Evolutionary conservation across 2,888 invertebrate species (phyloP), one percentile per base, ranked within the genome.

Genomic region (Argyra leucocephala): DNA sequence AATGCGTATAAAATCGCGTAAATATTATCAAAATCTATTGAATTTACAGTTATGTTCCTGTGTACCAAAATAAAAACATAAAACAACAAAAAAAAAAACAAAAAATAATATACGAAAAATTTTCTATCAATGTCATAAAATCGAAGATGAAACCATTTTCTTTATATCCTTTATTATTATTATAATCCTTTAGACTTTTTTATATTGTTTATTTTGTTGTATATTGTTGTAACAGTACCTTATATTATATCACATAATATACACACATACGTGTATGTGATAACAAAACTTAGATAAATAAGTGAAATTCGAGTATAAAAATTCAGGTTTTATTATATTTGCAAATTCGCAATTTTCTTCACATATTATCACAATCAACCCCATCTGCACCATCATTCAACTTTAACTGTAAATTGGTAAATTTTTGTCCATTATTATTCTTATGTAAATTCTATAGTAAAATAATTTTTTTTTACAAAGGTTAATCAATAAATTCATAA

Each of bases 71-170:
- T 18, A 48, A 48, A 48, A n/a, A 18, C 18, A 48, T 1, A 48
- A 48, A 4, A 15, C 12, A 31, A 31, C 5, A 31, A 31, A 48
- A 48, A 48, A 18, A 48, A 48, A 9, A 48, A 5, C 18, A 48
- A 48, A 48, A 2, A 1, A 48, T 12, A 18, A 12, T 18, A 48
- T 18, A 48, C 18, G 18, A 48, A 48, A 48, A 48, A 48, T 18
- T 18, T 48, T 48, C 18, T 48, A 18, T 48, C 48, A 48, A 18
- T 48, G 48, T 48, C 48, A 48, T 48, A 15, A 48, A 48, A 48
- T 48, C 48, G 48, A 48, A 48, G 48, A 48, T 48, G 48, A 48
- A 48, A 48, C 18, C 48, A 48, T 48, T 48, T 48, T 48, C 48
- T 48, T 48, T 31, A 18, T 48, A 48, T 48, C 48, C 48, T 48